A percentile compares a stretch with the other conserved stretches of the same genome.
phyloP scores from a whole-genome alignment of 2,797 vertebrate species.

The Lophura swinhoii region DNA sequence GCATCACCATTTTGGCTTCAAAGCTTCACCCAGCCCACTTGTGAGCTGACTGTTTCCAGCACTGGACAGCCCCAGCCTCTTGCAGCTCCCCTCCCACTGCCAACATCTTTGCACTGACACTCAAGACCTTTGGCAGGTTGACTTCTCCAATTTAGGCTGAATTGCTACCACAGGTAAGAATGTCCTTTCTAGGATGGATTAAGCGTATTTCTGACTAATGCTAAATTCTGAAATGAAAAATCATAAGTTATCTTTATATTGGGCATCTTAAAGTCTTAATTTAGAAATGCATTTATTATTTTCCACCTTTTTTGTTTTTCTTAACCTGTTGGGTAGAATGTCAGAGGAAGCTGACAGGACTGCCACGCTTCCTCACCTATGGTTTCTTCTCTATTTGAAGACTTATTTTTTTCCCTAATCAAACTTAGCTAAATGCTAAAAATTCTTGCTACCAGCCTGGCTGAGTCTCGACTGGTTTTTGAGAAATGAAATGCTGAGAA shows the following conservation, averaged over 20 bases:
- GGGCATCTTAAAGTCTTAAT: background rate
- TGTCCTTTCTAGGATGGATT: background rate
- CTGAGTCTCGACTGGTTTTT: background rate
- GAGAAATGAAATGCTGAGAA: background rate
- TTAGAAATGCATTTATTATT: background rate
- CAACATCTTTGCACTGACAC: background rate
- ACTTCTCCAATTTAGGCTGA: background rate
- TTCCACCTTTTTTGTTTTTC: background rate
- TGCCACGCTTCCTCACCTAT: background rate
- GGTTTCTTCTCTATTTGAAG: background rate
- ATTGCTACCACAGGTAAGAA: background rate
- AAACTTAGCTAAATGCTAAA: background rate
- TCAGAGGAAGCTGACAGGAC: background rate
- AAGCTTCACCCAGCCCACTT: fast-evolving
- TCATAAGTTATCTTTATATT: background rate
- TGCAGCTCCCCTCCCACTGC: background rate
- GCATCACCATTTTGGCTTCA: too few relatives aligned
- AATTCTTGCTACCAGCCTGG: background rate
- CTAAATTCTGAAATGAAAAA: background rate
- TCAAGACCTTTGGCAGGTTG: fast-evolving
- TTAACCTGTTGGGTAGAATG: background rate
- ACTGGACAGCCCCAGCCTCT: fast-evolving
- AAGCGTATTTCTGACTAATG: background rate
- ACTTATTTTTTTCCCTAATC: background rate
- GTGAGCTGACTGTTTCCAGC: too few relatives aligned